These are phyloP conservation scores for Blastomussa wellsi DNA, from an alignment of 92 coral and sea anemone species.

Conservation along the genomic window DNA sequence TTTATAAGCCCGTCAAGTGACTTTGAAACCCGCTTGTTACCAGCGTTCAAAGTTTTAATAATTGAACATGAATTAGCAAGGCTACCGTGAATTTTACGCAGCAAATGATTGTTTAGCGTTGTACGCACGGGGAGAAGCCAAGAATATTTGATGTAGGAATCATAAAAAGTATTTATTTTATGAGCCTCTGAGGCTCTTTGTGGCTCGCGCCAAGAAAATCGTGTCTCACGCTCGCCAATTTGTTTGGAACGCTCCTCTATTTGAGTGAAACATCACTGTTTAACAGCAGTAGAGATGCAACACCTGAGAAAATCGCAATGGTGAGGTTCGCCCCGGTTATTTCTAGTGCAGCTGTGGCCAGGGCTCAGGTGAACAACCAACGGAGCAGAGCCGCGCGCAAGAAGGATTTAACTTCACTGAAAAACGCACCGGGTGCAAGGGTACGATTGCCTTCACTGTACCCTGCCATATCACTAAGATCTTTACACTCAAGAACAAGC, in stretches of 20 bases:
- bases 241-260: background rate
- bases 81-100: constrained; percentile 35
- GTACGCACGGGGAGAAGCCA: background rate
- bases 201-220: background rate
- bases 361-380: constrained; percentile 52
- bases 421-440: constrained; percentile 52
- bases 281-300: background rate
- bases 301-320: constrained; percentile 30
- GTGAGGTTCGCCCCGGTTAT: constrained; percentile 64
- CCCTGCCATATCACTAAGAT: constrained; percentile 73
- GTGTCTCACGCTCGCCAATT: background rate
- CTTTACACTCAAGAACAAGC: constrained; percentile 42
- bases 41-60: constrained; percentile 26
- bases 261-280: background rate
- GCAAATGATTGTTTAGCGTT: constrained; percentile 18
- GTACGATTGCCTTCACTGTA: constrained; percentile 72
- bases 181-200: constrained; percentile 9
- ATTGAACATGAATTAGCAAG: constrained; percentile 47
- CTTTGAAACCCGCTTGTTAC: background rate
- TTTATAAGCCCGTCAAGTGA: background rate
- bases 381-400: constrained; percentile 40
- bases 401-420: constrained; percentile 41
- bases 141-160: background rate
- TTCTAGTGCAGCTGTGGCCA: constrained; percentile 44
- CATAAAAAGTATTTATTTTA: background rate